These are phyloP conservation scores for Pantelozetes paolii DNA, from an alignment of 2,888 invertebrate species.

Conservation along the genomic window DNA sequence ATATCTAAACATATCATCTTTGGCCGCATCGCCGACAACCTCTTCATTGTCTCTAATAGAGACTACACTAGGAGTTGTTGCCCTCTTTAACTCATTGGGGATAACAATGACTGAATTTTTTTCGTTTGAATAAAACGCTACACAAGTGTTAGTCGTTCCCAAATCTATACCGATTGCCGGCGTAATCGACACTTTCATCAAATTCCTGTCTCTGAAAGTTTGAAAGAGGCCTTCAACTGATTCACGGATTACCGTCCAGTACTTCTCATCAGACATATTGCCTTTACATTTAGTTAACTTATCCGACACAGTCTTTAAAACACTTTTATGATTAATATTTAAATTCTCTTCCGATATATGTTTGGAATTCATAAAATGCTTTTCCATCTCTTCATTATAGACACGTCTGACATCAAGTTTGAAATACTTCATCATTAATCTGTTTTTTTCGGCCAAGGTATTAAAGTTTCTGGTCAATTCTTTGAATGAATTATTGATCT, in stretches of 20 bases:
- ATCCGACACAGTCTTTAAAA: background rate
- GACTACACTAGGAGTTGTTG: slow-evolving; percentile 42
- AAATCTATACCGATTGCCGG: slow-evolving; percentile 1
- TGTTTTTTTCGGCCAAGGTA: too few species aligned
- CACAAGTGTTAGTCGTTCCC: slow-evolving; percentile 49
- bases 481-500: too few species aligned
- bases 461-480: too few species aligned
- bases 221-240: slow-evolving; percentile 1
- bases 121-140: slow-evolving; percentile 55
- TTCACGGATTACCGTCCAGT: background rate
- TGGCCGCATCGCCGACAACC: slow-evolving; percentile 45
- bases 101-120: slow-evolving; percentile 53
- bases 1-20: slow-evolving; percentile 52
- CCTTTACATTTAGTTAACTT: background rate
- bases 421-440: background rate
- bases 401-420: background rate
- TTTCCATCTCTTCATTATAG: background rate
- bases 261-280: background rate
- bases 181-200: background rate
- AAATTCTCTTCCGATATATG: background rate
- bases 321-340: background rate
- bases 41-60: slow-evolving; percentile 34
- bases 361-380: background rate
- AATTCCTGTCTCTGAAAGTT: background rate
- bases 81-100: slow-evolving; percentile 52